phyloP scores from a whole-genome alignment of 2,113 vertebrate species.

The Heliornis fulica region DNA sequence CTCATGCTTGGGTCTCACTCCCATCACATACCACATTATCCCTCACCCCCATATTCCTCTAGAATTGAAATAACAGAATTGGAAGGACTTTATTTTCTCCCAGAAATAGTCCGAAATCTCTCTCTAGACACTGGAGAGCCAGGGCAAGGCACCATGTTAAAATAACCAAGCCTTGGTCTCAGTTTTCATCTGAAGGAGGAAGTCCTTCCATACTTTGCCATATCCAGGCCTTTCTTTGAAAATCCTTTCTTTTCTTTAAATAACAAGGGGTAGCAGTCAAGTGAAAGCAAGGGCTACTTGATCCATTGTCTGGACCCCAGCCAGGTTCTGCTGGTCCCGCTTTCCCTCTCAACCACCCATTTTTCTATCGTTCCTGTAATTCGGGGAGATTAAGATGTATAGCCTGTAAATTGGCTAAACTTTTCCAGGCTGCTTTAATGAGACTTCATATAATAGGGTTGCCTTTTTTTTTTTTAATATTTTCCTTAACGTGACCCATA shows the following conservation, averaged over 20 bases:
- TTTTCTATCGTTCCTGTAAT: slow-evolving; percentile 57
- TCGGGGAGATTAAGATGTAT: slow-evolving; percentile 79
- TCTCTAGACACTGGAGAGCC: not conserved
- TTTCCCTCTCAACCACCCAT: slow-evolving; percentile 52
- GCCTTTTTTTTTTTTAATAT: slow-evolving; percentile 64
- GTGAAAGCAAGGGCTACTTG: slow-evolving; percentile 64
- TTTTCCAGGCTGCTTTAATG: slow-evolving; percentile 80
- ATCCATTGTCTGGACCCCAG: slow-evolving; percentile 66
- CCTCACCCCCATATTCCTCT: not conserved
- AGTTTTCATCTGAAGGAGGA: not conserved
- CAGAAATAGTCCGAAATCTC: not conserved
- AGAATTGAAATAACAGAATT: not conserved
- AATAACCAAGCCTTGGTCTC: not conserved
- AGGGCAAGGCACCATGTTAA: not conserved
- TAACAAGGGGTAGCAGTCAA: slow-evolving; percentile 68
- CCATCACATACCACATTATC: not conserved
- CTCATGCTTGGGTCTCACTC: not conserved
- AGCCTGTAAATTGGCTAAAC: slow-evolving; percentile 79
- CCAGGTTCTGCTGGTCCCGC: slow-evolving; percentile 65
- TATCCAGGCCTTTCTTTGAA: slow-evolving; percentile 28
- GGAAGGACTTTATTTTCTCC: not conserved
- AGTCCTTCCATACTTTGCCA: not conserved
- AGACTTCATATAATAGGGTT: slow-evolving; percentile 71
- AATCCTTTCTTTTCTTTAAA: slow-evolving; percentile 56
- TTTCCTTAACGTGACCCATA: slow-evolving; percentile 77